Evolutionary conservation across 2,113 vertebrate genomes (phyloP).

Genomic region (Capreolus pygargus): DNA sequence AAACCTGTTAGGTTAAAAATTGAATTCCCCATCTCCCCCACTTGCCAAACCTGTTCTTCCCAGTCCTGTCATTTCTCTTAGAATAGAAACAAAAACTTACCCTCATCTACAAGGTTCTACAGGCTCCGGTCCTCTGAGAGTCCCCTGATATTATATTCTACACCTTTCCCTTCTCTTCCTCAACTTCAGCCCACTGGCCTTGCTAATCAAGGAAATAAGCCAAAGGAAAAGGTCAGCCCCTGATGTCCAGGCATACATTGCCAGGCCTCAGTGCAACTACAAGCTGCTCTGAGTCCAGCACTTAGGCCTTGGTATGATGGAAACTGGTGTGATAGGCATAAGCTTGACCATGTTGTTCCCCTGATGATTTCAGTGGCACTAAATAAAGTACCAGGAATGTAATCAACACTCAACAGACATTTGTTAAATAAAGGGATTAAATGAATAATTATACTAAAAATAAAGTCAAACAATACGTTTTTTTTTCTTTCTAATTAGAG

Average conservation of each 20-base stretch:
- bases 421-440: background rate
- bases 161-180: background rate
- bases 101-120: background rate
- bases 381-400: background rate
- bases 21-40: background rate
- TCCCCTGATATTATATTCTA: background rate
- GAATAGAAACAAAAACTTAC: background rate
- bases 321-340: background rate
- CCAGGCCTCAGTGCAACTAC: background rate
- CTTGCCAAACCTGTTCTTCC: background rate
- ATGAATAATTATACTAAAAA: background rate
- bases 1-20: slow-evolving; percentile 18
- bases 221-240: background rate
- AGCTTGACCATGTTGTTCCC: background rate
- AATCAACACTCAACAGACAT: background rate
- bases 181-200: background rate
- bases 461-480: background rate
- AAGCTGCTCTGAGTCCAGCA: background rate
- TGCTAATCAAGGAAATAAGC: background rate
- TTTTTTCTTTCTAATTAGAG: background rate
- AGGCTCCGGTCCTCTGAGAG: background rate
- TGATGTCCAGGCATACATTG: background rate
- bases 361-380: background rate
- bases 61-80: background rate
- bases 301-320: background rate